Conservation (phyloP, 2,888 invertebrate species). For the Ormyrus labotus region DNA sequence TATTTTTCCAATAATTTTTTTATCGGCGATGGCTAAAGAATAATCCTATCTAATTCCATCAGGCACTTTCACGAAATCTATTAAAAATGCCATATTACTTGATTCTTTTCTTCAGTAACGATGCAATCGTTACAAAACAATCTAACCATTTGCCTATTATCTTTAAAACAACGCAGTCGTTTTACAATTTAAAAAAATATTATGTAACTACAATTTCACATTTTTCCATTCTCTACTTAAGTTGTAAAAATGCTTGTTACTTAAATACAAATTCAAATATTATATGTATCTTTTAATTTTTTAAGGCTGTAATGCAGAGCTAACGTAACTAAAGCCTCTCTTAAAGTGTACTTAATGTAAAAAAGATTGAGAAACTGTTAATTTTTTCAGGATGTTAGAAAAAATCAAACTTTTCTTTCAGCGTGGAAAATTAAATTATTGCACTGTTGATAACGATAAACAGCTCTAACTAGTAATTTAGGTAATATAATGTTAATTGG, state of each 20-base stretch:
- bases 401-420: not conserved
- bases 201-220: constrained; percentile 6
- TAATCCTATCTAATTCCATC: constrained; percentile 6
- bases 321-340: constrained; percentile 9
- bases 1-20: constrained; percentile 14
- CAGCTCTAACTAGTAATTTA: no score
- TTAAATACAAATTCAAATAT: constrained; percentile 15
- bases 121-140: constrained; percentile 2
- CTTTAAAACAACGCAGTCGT: constrained; percentile 13
- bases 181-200: constrained; percentile 35
- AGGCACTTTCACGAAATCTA: constrained; percentile 41
- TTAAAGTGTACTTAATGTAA: constrained; percentile 9
- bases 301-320: not conserved
- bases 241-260: constrained; percentile 46
- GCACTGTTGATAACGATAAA: no score
- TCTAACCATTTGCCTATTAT: not conserved
- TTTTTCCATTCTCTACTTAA: constrained; percentile 21
- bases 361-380: not conserved
- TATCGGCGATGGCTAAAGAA: not conserved
- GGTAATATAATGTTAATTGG: no score
- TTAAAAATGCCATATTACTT: constrained; percentile 43
- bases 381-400: not conserved
- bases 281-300: constrained; percentile 1
- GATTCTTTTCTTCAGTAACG: not conserved
- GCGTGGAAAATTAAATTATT: no score